These are phyloP conservation scores for Altica lythri DNA, from an alignment of 2,888 invertebrate species.

Conservation along the genomic window DNA sequence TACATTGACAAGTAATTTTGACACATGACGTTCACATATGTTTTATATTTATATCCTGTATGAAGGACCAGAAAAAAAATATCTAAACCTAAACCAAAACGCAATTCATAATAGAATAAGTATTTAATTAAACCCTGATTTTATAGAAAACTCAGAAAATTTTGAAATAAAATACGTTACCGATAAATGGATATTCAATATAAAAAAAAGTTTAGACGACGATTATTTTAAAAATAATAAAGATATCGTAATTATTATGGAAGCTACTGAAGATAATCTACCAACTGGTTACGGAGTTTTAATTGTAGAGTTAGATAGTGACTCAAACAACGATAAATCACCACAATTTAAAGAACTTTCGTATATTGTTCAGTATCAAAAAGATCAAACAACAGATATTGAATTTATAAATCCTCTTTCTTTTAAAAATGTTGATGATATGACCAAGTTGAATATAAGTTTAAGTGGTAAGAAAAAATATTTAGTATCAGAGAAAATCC, in stretches of 20 bases:
- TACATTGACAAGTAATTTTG: too few species aligned
- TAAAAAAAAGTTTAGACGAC: slow-evolving; percentile 5
- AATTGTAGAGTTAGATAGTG: neutral
- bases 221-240: too few species aligned
- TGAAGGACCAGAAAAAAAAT: too few species aligned
- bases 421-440: slow-evolving; percentile 8
- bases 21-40: too few species aligned
- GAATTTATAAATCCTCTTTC: slow-evolving; percentile 8
- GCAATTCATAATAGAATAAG: too few species aligned
- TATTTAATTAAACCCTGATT: too few species aligned
- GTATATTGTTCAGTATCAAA: slow-evolving; percentile 9
- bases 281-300: neutral
- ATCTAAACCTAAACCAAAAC: too few species aligned
- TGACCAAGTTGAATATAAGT: neutral
- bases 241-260: slow-evolving; percentile 15
- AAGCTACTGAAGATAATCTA: slow-evolving; percentile 3
- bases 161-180: neutral
- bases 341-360: slow-evolving; percentile 6
- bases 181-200: neutral
- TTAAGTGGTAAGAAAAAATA: slow-evolving; percentile 3
- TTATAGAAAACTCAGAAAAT: slow-evolving; percentile 6
- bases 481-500: too few species aligned
- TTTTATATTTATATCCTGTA: too few species aligned
- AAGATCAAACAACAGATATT: slow-evolving; percentile 1
- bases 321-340: neutral